Evolutionary conservation across 1,140 invertebrate genomes (phyloP), one percentile per base, ranked within the genome.

Genomic region (Aphidius gifuensis): DNA sequence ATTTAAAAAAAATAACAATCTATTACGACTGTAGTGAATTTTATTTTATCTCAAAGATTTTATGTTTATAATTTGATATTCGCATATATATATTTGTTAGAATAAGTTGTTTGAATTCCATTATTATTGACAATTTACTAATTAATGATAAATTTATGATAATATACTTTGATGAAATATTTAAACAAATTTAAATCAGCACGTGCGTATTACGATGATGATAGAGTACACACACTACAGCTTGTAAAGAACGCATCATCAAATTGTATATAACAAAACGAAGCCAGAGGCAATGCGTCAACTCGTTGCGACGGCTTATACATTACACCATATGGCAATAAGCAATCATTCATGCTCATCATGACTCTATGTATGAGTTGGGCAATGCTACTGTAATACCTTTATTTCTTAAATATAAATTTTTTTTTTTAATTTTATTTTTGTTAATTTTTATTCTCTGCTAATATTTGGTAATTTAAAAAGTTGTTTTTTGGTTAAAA

Each of bases 281-380:
- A 60, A 50, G 66, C 65, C 68, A 38, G 58, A 60, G 42, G 51
- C 64, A 67, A 69, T 63, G 66, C 69, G 62, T 69, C 68, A 66
- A 64, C 60, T 53, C 32, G 60, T 61, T 11, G 11, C 57, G 60
- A 66, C 68, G 58, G 69, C 65, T 71, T 71, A 44, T 16, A 16
- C 16, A 32, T 40, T 39, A 65, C 67, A 64, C 61, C 68, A 62
- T 51, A 50, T 46, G 51, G 69, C 71, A 72, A 71, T 73, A 68
- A 73, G 68, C 68, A 68, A 73, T 73, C 71, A 70, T 57, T 71
- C 66, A 68, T 56, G 63, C 51, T 56, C 66, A 66, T 73, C 70
- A 72, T 72, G 71, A 72, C 66, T 72, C 66, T 71, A 71, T 71
- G 71, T 69, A 71, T 72, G 71, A 71, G 67, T 71, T 71, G 60